Evolutionary conservation across 2,888 invertebrate genomes (phyloP).

Genomic region (Parnassius smintheus): DNA sequence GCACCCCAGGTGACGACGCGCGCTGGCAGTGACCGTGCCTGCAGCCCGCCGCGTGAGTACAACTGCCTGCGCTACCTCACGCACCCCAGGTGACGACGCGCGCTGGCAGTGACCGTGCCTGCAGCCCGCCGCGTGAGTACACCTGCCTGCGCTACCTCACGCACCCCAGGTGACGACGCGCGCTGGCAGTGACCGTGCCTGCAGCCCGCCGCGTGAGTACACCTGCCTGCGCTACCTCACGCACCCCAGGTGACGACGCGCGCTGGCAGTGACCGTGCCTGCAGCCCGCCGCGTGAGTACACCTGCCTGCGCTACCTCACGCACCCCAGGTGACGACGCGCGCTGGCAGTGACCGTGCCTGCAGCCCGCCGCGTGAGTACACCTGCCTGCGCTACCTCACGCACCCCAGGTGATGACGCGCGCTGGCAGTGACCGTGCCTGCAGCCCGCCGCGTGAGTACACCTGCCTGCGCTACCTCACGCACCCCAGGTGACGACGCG

Average conservation of each 20-base stretch:
- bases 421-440: conserved; percentile 37
- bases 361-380: background rate
- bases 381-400: background rate
- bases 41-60: too few relatives aligned
- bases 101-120: too few relatives aligned
- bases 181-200: conserved; percentile 96
- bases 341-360: conserved; percentile 41
- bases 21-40: too few relatives aligned
- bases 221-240: conserved; percentile 98
- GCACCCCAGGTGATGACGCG: conserved; percentile 58
- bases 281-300: background rate
- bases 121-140: too few relatives aligned
- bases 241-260: conserved; percentile 85
- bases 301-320: conserved; percentile 50
- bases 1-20: too few relatives aligned
- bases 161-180: too few relatives aligned
- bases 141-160: too few relatives aligned
- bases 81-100: too few relatives aligned
- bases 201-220: conserved; percentile 96
- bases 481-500: conserved; percentile 61
- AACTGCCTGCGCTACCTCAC: too few relatives aligned
- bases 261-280: conserved; percentile 35
- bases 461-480: conserved; percentile 50
- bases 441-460: background rate
- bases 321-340: conserved; percentile 61